Evolutionary conservation across 2,888 invertebrate genomes (phyloP).

Genomic region (Leucoma salicis): DNA sequence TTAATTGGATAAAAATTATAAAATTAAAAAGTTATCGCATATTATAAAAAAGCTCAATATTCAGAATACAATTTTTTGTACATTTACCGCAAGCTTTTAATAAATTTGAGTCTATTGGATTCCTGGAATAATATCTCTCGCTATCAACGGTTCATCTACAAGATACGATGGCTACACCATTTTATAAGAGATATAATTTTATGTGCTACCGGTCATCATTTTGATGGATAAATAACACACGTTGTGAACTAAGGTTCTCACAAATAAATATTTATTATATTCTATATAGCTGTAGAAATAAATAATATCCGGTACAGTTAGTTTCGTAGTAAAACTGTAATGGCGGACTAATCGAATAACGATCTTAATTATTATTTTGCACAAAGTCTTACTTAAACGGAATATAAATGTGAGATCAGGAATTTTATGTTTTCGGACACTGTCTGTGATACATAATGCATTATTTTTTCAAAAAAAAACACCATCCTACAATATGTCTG

Average conservation of each 20-base stretch:
- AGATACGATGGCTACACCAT: neutral
- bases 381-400: neutral
- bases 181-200: neutral
- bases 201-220: neutral
- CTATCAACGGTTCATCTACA: too few species aligned
- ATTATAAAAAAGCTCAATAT: too few species aligned
- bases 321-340: neutral
- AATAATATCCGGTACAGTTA: neutral
- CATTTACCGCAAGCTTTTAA: too few species aligned
- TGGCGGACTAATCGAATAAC: neutral
- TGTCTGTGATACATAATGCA: neutral
- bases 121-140: too few species aligned
- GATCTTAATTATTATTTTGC: neutral
- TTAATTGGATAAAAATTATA: too few species aligned
- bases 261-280: constrained; percentile 3
- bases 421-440: neutral
- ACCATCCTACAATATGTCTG: constrained; percentile 12
- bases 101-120: too few species aligned
- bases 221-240: constrained; percentile 1
- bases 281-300: neutral
- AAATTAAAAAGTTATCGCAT: too few species aligned
- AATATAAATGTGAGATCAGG: constrained; percentile 1
- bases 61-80: too few species aligned
- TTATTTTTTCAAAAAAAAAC: neutral
- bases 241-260: constrained; percentile 1